A percentile compares a stretch with the other conserved stretches of the same genome.
phyloP scores from a whole-genome alignment of 2,888 invertebrate genomes.

The Plusia festucae region DNA sequence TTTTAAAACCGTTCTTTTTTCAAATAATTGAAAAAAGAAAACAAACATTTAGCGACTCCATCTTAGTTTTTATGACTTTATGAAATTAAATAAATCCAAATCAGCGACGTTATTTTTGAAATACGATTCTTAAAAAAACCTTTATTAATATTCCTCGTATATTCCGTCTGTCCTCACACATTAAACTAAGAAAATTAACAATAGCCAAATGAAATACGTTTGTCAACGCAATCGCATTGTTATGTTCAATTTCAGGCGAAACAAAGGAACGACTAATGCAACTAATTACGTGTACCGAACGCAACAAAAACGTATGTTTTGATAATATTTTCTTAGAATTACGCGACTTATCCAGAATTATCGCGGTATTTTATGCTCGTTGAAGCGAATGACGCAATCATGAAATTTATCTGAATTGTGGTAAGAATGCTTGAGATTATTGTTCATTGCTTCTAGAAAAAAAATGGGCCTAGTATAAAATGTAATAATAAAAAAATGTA shows the following conservation, averaged over 20 bases:
- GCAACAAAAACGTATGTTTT: constrained; percentile 34
- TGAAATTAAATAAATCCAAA: too few relatives aligned
- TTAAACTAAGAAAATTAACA: constrained; percentile 38
- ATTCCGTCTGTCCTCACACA: constrained; percentile 26
- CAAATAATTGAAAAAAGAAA: too few relatives aligned
- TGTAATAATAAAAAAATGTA: too few relatives aligned
- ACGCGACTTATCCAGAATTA: constrained; percentile 12
- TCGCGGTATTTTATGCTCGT: neutral
- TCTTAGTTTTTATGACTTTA: too few relatives aligned
- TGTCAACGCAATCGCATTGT: constrained; percentile 37
- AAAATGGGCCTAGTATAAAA: too few relatives aligned
- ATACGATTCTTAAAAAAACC: too few relatives aligned
- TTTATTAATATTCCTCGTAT: neutral
- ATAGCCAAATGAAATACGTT: constrained; percentile 39
- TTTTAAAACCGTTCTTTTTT: too few relatives aligned
- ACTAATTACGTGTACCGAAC: constrained; percentile 57
- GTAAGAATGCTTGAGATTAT: neutral
- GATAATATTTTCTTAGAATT: constrained; percentile 20
- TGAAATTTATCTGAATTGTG: neutral
- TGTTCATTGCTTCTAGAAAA: neutral
- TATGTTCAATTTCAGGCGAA: constrained; percentile 38
- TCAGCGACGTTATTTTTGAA: too few relatives aligned
- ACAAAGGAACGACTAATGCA: constrained; percentile 53
- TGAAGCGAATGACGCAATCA: neutral
- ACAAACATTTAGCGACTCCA: too few relatives aligned